These are phyloP conservation scores for Leucozona laternaria DNA, from an alignment of 2,888 invertebrate species.

Conservation along the genomic window DNA sequence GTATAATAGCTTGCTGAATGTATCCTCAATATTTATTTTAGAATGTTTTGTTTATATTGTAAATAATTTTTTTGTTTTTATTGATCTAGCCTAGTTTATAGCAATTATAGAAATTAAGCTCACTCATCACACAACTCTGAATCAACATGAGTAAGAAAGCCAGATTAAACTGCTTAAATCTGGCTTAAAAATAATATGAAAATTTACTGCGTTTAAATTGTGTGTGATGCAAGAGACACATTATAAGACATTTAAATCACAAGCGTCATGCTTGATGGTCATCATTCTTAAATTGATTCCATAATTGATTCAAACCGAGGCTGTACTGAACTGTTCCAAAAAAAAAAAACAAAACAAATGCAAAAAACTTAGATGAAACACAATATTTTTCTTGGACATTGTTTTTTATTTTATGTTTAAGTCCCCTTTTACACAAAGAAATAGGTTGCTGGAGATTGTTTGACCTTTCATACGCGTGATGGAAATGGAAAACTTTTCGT, in stretches of 20 bases:
- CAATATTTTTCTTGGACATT: too few species aligned
- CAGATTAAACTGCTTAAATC: constrained; percentile 32
- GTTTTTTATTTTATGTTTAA: too few species aligned
- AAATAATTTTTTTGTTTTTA: neutral
- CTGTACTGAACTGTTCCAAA: too few species aligned
- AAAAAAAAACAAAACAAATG: too few species aligned
- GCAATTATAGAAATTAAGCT: constrained; percentile 12
- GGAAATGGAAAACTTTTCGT: too few species aligned
- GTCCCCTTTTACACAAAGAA: too few species aligned
- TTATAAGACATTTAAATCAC: constrained; percentile 30
- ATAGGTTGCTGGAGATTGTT: too few species aligned
- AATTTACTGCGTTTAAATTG: constrained; percentile 55
- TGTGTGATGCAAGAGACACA: neutral
- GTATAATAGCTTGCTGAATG: neutral
- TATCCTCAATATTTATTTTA: neutral
- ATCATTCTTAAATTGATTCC: constrained; percentile 26
- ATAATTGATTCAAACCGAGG: neutral
- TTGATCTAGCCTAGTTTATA: constrained; percentile 25
- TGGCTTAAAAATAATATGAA: constrained; percentile 30
- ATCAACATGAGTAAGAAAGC: neutral
- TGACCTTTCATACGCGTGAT: too few species aligned
- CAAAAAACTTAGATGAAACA: too few species aligned
- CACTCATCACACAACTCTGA: neutral
- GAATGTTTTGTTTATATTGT: neutral
- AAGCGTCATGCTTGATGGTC: constrained; percentile 7